These are phyloP conservation scores for Drosophila tropicalis DNA, from an alignment of 1,140 invertebrate species.

Conservation along the genomic window DNA sequence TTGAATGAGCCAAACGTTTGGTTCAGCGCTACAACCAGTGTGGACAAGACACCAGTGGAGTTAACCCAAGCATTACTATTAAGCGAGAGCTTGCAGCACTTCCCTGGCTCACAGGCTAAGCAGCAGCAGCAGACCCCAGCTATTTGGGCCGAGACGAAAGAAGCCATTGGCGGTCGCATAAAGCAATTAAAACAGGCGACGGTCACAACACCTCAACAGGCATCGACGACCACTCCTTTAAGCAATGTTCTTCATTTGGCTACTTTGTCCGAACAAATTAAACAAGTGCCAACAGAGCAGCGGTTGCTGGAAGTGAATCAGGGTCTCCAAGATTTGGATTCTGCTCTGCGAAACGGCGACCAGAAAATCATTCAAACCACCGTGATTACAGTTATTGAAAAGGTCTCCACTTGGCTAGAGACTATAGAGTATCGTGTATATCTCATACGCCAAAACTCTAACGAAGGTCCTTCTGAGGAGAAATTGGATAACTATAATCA, in stretches of 20 bases:
- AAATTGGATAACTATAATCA: constrained; percentile 84
- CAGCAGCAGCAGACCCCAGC: constrained; percentile 10
- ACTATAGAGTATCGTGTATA: constrained; percentile 92
- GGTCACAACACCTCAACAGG: constrained; percentile 50
- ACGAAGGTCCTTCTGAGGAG: constrained; percentile 84
- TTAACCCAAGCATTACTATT: constrained; percentile 62
- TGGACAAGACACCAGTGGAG: constrained; percentile 48
- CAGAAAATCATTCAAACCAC: constrained; percentile 86
- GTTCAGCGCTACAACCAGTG: constrained; percentile 50
- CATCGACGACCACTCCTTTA: constrained; percentile 41
- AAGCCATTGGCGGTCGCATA: constrained; percentile 73
- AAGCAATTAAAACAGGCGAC: constrained; percentile 60
- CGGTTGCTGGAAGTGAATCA: constrained; percentile 84
- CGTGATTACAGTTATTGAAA: constrained; percentile 90
- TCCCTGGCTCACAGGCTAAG: constrained; percentile 56
- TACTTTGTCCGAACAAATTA: constrained; percentile 85
- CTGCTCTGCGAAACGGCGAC: constrained; percentile 87
- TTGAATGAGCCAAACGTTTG: constrained; percentile 52
- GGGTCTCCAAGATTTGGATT: constrained; percentile 86
- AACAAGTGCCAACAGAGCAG: constrained; percentile 85
- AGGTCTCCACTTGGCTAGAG: constrained; percentile 91
- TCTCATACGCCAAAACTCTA: constrained; percentile 85
- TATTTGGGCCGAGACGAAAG: constrained; percentile 59
- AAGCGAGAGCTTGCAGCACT: constrained; percentile 67
- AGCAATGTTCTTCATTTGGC: constrained; percentile 86